These are phyloP conservation scores for Mesitornis unicolor DNA, from an alignment of 2,113 vertebrate species.

Conservation along the genomic window DNA sequence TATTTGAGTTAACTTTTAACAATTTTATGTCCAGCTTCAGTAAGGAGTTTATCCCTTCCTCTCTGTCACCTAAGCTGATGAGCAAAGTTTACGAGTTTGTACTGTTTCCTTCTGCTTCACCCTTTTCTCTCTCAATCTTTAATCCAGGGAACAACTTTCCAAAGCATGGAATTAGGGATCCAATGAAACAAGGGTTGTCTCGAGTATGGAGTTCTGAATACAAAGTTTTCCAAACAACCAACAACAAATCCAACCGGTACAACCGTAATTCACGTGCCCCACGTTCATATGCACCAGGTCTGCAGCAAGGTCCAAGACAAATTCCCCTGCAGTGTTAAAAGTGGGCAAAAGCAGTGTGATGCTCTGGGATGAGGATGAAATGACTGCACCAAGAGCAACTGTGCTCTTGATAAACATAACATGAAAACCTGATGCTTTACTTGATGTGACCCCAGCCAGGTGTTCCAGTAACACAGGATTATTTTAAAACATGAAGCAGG, in stretches of 20 bases:
- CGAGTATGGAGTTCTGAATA: accelerated
- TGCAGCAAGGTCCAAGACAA: background rate
- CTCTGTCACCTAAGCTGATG: background rate
- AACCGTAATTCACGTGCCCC: background rate
- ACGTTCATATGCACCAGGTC: background rate
- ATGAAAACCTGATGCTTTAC: background rate
- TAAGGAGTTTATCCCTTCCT: background rate
- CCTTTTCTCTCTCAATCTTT: background rate
- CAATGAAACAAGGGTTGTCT: background rate
- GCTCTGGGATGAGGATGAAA: background rate
- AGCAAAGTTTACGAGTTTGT: background rate
- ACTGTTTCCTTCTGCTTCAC: background rate
- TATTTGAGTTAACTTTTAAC: background rate
- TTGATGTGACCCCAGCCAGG: background rate
- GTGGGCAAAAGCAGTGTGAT: background rate
- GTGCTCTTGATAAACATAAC: background rate
- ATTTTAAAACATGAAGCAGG: background rate
- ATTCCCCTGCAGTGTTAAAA: background rate
- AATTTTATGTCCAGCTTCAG: background rate
- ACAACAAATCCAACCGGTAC: background rate
- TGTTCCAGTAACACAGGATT: background rate
- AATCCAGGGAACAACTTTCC: background rate
- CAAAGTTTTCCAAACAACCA: background rate
- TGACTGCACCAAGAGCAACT: background rate
- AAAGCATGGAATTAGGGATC: background rate